phyloP scores from a whole-genome alignment of 2,113 vertebrate species.

The Holacanthus passer region DNA sequence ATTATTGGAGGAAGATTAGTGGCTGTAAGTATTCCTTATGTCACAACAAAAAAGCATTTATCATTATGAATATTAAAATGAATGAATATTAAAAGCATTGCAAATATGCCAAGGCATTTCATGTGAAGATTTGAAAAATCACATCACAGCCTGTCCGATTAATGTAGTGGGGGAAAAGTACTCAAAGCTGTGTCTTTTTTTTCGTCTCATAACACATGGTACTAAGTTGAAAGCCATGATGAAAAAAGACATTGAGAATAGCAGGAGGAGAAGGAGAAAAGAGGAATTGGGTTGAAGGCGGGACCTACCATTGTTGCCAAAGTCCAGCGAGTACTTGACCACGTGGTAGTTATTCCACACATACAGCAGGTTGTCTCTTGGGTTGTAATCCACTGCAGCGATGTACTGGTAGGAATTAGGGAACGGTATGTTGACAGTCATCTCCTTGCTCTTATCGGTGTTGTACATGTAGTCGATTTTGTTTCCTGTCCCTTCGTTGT shows the following conservation, averaged over 20 bases:
- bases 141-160: constrained; percentile 15
- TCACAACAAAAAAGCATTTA: constrained; percentile 39
- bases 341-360: constrained; percentile 99
- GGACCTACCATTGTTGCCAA: constrained; percentile 89
- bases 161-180: neutral
- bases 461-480: constrained; percentile 99
- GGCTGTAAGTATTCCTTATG: constrained; percentile 65
- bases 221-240: neutral
- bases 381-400: constrained; percentile 99
- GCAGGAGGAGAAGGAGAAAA: too few species aligned
- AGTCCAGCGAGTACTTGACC: constrained; percentile 97
- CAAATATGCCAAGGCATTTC: constrained; percentile 35
- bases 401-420: constrained; percentile 99
- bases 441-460: constrained; percentile 95
- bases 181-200: neutral
- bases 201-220: neutral
- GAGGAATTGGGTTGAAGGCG: neutral
- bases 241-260: neutral
- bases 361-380: constrained; percentile 98
- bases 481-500: constrained; percentile 98
- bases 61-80: constrained; percentile 45
- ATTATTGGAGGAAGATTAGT: constrained; percentile 55
- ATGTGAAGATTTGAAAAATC: constrained; percentile 5
- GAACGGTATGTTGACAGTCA: constrained; percentile 92
- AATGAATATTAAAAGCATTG: constrained; percentile 48